A percentile compares a stretch with the other conserved stretches of the same genome.
Conservation (phyloP, 2,797 vertebrate species). For the Sebastes aleutianus region DNA sequence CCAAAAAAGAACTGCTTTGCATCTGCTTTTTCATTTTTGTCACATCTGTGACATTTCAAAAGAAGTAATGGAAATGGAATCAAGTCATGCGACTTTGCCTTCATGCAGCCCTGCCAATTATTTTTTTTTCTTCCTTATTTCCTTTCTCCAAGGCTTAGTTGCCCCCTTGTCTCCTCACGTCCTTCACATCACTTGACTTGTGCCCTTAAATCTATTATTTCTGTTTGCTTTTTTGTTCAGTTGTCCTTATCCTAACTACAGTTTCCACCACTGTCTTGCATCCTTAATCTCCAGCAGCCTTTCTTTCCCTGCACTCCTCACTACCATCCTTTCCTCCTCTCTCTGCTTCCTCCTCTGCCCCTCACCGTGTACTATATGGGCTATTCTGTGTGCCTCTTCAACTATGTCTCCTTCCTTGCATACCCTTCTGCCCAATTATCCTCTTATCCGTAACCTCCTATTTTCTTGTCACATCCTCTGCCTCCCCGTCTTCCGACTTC, state of each 20-base stretch:
- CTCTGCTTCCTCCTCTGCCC: not conserved
- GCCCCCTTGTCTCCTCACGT: conserved; percentile 7
- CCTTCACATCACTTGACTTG: not conserved
- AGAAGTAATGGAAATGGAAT: conserved; percentile 33
- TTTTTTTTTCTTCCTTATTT: not conserved
- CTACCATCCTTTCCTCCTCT: not conserved
- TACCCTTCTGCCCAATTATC: conserved; percentile 47
- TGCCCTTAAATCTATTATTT: not conserved
- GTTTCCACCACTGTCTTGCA: not conserved
- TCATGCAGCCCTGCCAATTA: conserved; percentile 17
- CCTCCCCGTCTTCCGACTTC: conserved; percentile 15
- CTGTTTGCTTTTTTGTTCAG: not conserved
- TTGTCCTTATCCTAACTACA: not conserved
- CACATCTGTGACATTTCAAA: conserved; percentile 56
- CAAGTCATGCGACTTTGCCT: conserved; percentile 17
- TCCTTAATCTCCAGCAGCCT: not conserved
- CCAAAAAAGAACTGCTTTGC: conserved; percentile 27
- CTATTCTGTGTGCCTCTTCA: conserved; percentile 15
- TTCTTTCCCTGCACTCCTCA: not conserved
- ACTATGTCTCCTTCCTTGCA: conserved; percentile 31
- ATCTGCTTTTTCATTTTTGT: conserved; percentile 46
- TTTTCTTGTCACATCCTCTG: conserved; percentile 43
- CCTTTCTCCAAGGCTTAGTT: not conserved
- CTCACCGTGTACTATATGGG: not conserved
- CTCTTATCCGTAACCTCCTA: conserved; percentile 43